These are phyloP conservation scores for Oenanthe oenanthe DNA, from an alignment of 2,113 vertebrate species.

Conservation along the genomic window DNA sequence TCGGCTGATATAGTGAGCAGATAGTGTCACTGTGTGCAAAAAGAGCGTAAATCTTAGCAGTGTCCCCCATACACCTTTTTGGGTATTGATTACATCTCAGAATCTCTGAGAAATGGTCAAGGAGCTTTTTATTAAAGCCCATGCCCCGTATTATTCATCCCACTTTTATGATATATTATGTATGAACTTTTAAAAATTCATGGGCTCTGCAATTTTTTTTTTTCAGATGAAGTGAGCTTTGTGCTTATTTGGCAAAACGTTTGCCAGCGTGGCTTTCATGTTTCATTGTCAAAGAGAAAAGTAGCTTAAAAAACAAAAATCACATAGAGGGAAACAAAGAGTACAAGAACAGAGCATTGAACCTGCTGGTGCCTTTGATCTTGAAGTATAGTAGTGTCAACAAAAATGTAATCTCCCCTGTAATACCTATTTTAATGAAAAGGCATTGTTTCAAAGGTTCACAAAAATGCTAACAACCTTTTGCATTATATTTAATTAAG, in stretches of 20 bases:
- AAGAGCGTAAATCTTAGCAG: slow-evolving; percentile 82
- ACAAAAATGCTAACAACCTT: slow-evolving; percentile 36
- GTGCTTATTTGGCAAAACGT: slow-evolving; percentile 79
- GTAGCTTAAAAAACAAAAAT: slow-evolving; percentile 60
- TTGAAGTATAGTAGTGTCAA: slow-evolving; percentile 44
- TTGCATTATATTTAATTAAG: slow-evolving; percentile 45
- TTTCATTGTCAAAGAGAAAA: slow-evolving; percentile 69
- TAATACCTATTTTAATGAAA: slow-evolving; percentile 46
- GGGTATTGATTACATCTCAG: slow-evolving; percentile 87
- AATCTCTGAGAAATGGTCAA: slow-evolving; percentile 82
- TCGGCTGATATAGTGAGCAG: slow-evolving; percentile 73
- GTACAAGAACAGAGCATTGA: slow-evolving; percentile 21
- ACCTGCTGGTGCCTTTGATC: slow-evolving; percentile 52
- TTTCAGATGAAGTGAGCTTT: slow-evolving; percentile 67
- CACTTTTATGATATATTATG: slow-evolving; percentile 90
- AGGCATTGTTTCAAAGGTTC: slow-evolving; percentile 57
- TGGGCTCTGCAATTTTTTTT: slow-evolving; percentile 69
- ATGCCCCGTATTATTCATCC: slow-evolving; percentile 81
- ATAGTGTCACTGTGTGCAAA: slow-evolving; percentile 81
- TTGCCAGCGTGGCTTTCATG: slow-evolving; percentile 69
- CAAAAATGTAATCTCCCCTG: slow-evolving; percentile 36
- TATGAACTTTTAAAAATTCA: slow-evolving; percentile 88
- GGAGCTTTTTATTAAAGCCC: slow-evolving; percentile 82
- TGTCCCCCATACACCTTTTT: slow-evolving; percentile 83
- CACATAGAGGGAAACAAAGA: slow-evolving; percentile 45